A percentile compares a stretch with the other conserved stretches of the same genome.
Conservation (phyloP, 2,113 vertebrate species). For the Gavialis gangeticus region DNA sequence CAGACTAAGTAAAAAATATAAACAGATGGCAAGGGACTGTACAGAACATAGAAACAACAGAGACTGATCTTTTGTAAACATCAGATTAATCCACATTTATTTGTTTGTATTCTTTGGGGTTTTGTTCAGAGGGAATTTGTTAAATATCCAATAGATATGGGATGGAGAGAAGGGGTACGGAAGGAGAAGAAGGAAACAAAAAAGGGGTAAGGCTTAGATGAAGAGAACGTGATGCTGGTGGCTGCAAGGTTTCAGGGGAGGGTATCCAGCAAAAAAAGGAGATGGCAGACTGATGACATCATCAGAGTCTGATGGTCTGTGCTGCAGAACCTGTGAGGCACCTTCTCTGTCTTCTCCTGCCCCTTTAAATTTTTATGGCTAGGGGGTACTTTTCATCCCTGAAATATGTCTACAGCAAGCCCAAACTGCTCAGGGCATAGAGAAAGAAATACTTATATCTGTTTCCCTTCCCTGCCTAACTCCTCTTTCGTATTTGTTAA, state of each 20-base stretch:
- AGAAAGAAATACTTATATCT: background rate
- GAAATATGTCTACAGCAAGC: background rate
- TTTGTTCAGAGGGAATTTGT: background rate
- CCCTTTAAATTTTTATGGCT: background rate
- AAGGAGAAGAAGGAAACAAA: background rate
- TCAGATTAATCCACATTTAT: rapidly evolving
- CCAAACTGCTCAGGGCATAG: background rate
- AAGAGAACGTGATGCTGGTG: background rate
- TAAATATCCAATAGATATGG: background rate
- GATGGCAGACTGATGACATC: background rate
- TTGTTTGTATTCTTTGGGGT: rapidly evolving
- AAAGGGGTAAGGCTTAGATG: background rate
- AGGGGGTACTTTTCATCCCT: background rate
- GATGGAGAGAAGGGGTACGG: background rate
- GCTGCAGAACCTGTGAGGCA: background rate
- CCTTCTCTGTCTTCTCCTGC: background rate
- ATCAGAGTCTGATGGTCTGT: background rate
- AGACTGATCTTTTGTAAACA: rapidly evolving
- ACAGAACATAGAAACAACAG: background rate
- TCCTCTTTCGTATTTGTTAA: no score
- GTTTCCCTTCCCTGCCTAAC: background rate
- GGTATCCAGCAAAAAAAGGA: background rate
- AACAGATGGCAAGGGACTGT: background rate
- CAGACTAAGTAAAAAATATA: background rate
- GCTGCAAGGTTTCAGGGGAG: background rate